phyloP scores from a whole-genome alignment of 2,113 vertebrate species.

The Otis tarda region DNA sequence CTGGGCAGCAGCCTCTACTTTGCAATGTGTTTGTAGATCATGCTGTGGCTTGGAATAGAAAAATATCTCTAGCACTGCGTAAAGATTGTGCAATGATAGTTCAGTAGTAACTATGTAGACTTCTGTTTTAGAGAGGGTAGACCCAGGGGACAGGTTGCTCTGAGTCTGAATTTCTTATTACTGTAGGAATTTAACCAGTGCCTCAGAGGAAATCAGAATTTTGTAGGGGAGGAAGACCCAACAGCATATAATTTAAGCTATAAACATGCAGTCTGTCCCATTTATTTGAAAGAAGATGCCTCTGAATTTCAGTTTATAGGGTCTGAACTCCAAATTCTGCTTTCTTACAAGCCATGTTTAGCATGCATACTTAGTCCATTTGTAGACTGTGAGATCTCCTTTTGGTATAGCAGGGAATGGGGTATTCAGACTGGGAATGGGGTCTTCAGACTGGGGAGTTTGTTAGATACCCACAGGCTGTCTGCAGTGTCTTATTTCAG shows the following conservation, averaged over 20 bases:
- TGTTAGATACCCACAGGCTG: background rate
- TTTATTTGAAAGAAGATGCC: constrained; percentile 18
- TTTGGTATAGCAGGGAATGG: constrained; percentile 5
- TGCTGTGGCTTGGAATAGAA: constrained; percentile 35
- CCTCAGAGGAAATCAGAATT: constrained; percentile 20
- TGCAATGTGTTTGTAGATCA: constrained; percentile 37
- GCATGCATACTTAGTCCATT: background rate
- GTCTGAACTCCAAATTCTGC: background rate
- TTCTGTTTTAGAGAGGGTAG: background rate
- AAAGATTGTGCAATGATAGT: background rate
- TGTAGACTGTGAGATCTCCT: background rate
- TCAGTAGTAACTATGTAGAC: background rate
- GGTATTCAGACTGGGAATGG: constrained; percentile 4
- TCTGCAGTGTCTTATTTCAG: constrained; percentile 32
- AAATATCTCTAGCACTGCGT: background rate
- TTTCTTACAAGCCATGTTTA: constrained; percentile 33
- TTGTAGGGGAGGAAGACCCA: background rate
- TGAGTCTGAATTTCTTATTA: background rate
- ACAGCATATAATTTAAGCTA: background rate
- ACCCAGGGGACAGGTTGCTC: background rate
- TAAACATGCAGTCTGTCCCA: background rate
- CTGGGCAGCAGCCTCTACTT: background rate
- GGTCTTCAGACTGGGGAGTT: constrained; percentile 5
- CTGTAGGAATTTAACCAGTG: constrained; percentile 18
- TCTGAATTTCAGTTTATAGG: background rate